These are phyloP conservation scores for Prionailurus bengalensis DNA, from an alignment of 2,113 vertebrate genomes.

Conservation along the genomic window DNA sequence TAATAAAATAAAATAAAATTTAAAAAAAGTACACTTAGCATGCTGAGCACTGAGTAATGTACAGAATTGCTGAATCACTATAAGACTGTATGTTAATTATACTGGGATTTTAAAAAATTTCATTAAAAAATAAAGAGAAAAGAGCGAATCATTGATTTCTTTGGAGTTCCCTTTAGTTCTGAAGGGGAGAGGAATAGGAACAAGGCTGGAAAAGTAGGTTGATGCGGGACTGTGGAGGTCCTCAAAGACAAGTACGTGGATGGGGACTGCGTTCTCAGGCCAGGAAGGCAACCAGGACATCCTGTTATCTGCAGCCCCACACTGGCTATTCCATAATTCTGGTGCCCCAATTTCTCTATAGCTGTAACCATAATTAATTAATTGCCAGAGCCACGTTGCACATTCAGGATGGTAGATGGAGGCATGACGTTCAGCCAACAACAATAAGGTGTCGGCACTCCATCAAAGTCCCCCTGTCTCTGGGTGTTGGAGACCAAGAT, in stretches of 20 bases:
- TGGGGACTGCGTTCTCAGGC: not conserved
- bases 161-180: not conserved
- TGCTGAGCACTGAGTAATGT: not conserved
- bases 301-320: not conserved
- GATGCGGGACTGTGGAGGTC: not conserved
- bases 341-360: not conserved
- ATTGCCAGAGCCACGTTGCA: too few relatives aligned
- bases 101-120: not conserved
- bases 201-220: not conserved
- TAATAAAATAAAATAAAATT: too few relatives aligned
- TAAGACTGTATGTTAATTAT: not conserved
- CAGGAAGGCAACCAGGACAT: not conserved
- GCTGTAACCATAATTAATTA: not conserved
- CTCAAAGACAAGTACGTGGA: fast-evolving
- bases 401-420: too few relatives aligned
- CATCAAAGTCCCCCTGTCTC: too few relatives aligned
- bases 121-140: not conserved
- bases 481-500: not conserved
- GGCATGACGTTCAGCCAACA: not conserved
- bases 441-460: too few relatives aligned
- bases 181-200: not conserved
- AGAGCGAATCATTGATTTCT: not conserved
- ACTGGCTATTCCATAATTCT: not conserved
- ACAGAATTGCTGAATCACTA: not conserved
- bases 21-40: too few relatives aligned